Evolutionary conservation across 2,888 invertebrate genomes (phyloP).

Genomic region (Deroplatys truncata): DNA sequence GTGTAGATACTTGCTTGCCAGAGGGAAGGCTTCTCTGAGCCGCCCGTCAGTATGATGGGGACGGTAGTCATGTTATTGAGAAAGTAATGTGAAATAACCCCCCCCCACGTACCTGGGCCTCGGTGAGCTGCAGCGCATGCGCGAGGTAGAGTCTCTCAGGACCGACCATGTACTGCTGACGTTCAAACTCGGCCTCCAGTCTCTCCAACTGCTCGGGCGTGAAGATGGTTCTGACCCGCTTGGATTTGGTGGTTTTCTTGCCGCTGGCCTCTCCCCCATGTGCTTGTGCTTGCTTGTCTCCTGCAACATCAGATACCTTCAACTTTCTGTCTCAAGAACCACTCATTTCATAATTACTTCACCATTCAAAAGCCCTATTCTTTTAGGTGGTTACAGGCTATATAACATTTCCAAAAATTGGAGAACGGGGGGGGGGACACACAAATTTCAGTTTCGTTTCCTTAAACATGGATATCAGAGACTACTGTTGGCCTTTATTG

Average conservation of each 20-base stretch:
- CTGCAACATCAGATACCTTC: too few species aligned
- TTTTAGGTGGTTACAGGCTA: too few species aligned
- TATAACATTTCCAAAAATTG: too few species aligned
- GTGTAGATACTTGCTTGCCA: too few species aligned
- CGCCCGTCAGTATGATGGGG: too few species aligned
- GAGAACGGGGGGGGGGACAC: too few species aligned
- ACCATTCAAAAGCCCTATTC: not conserved
- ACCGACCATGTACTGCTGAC: slow-evolving; percentile 98
- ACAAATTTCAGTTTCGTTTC: too few species aligned
- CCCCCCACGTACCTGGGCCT: slow-evolving; percentile 89
- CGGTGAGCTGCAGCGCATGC: slow-evolving; percentile 78
- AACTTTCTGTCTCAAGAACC: not conserved
- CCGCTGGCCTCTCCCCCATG: not conserved
- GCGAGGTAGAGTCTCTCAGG: slow-evolving; percentile 91
- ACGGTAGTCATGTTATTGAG: too few species aligned
- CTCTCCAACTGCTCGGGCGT: slow-evolving; percentile 93
- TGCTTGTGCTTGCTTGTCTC: not conserved
- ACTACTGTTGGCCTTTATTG: too few species aligned
- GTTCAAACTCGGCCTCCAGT: slow-evolving; percentile 89
- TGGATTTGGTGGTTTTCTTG: slow-evolving; percentile 44
- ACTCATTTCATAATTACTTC: not conserved
- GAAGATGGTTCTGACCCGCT: slow-evolving; percentile 92
- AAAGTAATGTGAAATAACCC: too few species aligned
- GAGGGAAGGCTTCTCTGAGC: too few species aligned
- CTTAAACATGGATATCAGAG: too few species aligned